Evolutionary conservation across 2,888 invertebrate genomes (phyloP).

Genomic region (Saturnia japonica): DNA sequence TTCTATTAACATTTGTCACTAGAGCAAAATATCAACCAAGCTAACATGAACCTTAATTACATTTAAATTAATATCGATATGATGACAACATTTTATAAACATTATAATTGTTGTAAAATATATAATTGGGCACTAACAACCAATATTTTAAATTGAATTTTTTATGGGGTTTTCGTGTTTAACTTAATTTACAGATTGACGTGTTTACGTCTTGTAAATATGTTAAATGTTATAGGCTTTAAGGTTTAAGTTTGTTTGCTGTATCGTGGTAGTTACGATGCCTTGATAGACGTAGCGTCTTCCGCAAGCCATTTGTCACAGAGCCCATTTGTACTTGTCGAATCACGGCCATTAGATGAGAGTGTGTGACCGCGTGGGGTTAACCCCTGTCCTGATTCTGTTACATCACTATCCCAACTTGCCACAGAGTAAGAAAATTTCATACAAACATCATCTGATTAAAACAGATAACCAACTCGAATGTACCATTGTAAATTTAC

Average conservation of each 20-base stretch:
- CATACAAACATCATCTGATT: slow-evolving; percentile 27
- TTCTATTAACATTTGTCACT: slow-evolving; percentile 63
- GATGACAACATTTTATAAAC: background rate
- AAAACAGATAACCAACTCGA: slow-evolving; percentile 33
- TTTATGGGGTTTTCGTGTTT: background rate
- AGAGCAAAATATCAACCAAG: slow-evolving; percentile 31
- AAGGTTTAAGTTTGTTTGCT: slow-evolving; percentile 64
- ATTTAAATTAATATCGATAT: background rate
- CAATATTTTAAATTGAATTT: background rate
- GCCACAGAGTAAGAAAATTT: slow-evolving; percentile 52
- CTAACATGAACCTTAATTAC: slow-evolving; percentile 51
- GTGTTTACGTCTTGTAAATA: background rate
- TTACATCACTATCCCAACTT: slow-evolving; percentile 41
- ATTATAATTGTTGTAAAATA: background rate
- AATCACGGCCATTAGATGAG: slow-evolving; percentile 81
- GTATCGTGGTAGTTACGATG: slow-evolving; percentile 15
- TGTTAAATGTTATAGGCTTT: slow-evolving; percentile 34
- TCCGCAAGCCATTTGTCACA: slow-evolving; percentile 80
- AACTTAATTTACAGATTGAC: background rate
- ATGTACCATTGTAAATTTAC: slow-evolving; percentile 24
- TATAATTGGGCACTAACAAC: background rate
- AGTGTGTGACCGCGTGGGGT: slow-evolving; percentile 80
- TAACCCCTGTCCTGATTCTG: slow-evolving; percentile 63
- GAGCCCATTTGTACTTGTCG: slow-evolving; percentile 82
- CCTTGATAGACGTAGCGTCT: slow-evolving; percentile 56